Percentiles rank a stretch among this genome's conserved stretches.
Evolutionary conservation across 92 coral and sea anemone species (phyloP).

Genomic region (Scolanthus callimorphus): DNA sequence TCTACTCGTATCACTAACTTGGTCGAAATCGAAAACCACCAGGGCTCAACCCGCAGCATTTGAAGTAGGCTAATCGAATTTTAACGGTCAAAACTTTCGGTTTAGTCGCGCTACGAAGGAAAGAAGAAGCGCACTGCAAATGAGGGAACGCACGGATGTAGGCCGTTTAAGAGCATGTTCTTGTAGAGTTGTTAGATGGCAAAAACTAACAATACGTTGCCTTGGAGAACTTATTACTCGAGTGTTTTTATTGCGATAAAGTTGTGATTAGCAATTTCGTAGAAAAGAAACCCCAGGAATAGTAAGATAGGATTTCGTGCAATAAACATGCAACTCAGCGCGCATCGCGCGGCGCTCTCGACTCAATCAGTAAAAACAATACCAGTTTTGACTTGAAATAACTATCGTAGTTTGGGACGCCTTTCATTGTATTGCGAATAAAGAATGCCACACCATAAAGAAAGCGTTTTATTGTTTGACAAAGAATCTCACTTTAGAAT

Average conservation of each 20-base stretch:
- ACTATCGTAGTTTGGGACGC: conserved; percentile 18
- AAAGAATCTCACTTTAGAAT: conserved; percentile 20
- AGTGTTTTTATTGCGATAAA: conserved; percentile 58
- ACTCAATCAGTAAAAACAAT: not conserved
- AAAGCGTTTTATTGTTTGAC: conserved; percentile 31
- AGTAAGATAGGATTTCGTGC: conserved; percentile 40
- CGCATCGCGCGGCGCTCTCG: conserved; percentile 1
- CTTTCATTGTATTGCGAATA: not conserved
- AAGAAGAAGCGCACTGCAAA: too few relatives aligned
- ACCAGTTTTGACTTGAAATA: not conserved
- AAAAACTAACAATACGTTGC: not conserved
- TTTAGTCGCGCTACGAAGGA: not conserved
- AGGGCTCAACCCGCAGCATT: conserved; percentile 61
- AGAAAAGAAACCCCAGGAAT: conserved; percentile 37
- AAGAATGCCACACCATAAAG: conserved; percentile 1
- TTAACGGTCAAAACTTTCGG: not conserved
- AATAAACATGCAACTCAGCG: conserved; percentile 3
- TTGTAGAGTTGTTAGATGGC: not conserved
- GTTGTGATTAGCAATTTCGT: conserved; percentile 50
- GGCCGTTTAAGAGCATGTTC: not conserved
- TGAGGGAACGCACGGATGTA: not conserved
- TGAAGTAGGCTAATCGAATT: conserved; percentile 8
- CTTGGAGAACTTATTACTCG: not conserved
- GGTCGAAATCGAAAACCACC: conserved; percentile 84
- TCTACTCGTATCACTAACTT: conserved; percentile 76